Base-by-base conservation (phyloP, 2,888 invertebrate genomes). In the Pyralis farinalis region DNA sequence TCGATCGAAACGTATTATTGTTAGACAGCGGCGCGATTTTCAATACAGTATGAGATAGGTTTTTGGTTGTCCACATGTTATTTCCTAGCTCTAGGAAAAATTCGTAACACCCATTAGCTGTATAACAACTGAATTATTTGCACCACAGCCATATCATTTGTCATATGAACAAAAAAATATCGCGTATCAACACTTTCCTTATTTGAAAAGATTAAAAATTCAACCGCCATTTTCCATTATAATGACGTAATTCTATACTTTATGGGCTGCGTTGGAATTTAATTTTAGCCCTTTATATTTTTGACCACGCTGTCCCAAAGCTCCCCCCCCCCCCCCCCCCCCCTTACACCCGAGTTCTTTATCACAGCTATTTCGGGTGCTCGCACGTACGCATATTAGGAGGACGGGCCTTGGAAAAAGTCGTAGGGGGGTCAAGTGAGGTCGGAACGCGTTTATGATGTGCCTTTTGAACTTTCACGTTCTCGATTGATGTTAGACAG, bases 191-290 rank as follows among this genome's bases (percentile, higher is more conserved):
- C 47, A 38, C 40, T 31, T 16, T 16, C 16, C 4, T 16, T 16
- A 16, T 16, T 16, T 27, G 28, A 39, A 47, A 42, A 42, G 25
- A 28, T 37, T 29, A 40, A 36, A 41, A 40, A 42, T 41, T 39
- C 25, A 28, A 12, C 32, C 41, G 33, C 39, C 10, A 32, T 55
- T 47, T 67, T 61, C 63, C 58, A 62, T 56, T 51, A 58, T 85
- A 84, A 86, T 85, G 81, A 85, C 75, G 87, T 84, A 84, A 86
- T 76, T 73, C 78, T 73, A 86, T 81, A 86, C 75, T 80, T 81
- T 85, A 83, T 75, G 75, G 72, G 66, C 63, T 59, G 63, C 16
- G 56, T 53, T 59, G 74, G 83, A 83, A 85, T 86, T 85, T 85
- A 75, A 84, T 84, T 85, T 85, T 64, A 69, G 65, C 60, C 74